Conservation (phyloP, 2,113 vertebrate species). For the Alouatta palliata region DNA sequence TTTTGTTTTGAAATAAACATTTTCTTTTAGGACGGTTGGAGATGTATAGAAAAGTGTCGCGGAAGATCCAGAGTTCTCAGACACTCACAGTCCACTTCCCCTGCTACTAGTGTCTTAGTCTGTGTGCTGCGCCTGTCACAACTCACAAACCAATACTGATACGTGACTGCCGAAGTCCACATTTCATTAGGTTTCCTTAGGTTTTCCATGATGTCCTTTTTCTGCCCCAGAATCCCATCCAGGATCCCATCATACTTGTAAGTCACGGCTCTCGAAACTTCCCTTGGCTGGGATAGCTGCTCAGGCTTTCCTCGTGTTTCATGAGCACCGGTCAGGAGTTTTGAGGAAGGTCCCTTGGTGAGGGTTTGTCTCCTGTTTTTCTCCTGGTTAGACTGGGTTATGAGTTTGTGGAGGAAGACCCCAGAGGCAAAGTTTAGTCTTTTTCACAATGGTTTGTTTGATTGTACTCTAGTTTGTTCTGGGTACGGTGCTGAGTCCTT, state of each 20-base stretch:
- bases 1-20: background rate
- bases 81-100: rapidly evolving
- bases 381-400: background rate
- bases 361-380: background rate
- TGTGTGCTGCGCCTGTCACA: rapidly evolving
- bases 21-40: background rate
- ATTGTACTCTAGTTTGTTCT: background rate
- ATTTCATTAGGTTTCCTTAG: background rate
- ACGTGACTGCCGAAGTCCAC: rapidly evolving
- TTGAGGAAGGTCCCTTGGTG: background rate
- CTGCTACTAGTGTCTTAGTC: rapidly evolving
- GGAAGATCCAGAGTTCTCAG: rapidly evolving
- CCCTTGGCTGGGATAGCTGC: background rate
- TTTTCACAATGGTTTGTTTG: background rate
- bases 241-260: no score
- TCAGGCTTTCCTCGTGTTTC: background rate
- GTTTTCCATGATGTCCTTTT: background rate
- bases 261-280: rapidly evolving
- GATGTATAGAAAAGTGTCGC: no score
- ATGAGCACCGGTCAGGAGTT: background rate
- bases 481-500: background rate
- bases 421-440: background rate
- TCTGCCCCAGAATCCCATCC: background rate
- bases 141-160: rapidly evolving
- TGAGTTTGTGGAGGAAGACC: background rate